Evolutionary conservation across 2,113 vertebrate species (phyloP).

Genomic region (Alligator sinensis): DNA sequence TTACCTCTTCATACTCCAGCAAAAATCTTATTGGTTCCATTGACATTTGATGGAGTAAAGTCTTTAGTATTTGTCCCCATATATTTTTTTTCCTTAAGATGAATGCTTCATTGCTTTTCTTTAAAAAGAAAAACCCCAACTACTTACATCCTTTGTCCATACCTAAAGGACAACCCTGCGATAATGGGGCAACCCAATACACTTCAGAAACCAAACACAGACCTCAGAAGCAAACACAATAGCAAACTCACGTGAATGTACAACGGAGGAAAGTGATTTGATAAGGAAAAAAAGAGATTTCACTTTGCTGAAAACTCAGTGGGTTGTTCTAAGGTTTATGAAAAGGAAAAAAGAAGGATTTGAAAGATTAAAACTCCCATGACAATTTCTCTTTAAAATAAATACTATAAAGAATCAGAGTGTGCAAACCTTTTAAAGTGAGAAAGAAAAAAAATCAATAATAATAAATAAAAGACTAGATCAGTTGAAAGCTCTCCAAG

Average conservation of each 20-base stretch:
- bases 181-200: not conserved
- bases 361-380: not conserved
- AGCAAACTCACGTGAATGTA: not conserved
- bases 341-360: not conserved
- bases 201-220: not conserved
- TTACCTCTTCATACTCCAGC: not conserved
- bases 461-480: not conserved
- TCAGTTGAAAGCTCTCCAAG: not conserved
- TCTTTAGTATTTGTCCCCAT: not conserved
- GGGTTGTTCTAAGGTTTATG: not conserved
- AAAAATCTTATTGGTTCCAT: not conserved
- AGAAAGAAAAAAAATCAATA: not conserved
- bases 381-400: not conserved
- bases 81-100: not conserved
- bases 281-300: not conserved
- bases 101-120: not conserved
- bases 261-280: not conserved
- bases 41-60: not conserved
- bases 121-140: not conserved
- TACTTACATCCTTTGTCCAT: not conserved
- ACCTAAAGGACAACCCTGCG: not conserved
- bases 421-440: not conserved
- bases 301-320: not conserved
- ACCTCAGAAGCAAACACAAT: not conserved
- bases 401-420: not conserved